These are phyloP conservation scores for Notocelia uddmanniana DNA, from an alignment of 2,888 invertebrate genomes.

Conservation along the genomic window DNA sequence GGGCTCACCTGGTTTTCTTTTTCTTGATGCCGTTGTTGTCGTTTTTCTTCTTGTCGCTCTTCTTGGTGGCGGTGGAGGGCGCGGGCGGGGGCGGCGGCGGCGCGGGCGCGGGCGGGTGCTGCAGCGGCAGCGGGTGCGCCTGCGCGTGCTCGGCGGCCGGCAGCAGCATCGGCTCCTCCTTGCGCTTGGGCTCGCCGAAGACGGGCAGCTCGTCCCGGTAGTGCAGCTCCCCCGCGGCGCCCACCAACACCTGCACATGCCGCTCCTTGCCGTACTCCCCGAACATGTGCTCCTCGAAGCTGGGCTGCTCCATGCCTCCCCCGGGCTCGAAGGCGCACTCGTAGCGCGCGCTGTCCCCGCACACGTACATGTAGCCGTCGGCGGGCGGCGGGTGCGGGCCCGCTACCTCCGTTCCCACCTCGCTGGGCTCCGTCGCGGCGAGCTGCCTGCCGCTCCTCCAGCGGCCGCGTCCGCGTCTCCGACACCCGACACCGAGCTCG, in stretches of 20 bases:
- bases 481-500: constrained; percentile 59
- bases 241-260: constrained; percentile 80
- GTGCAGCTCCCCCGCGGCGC: constrained; percentile 81
- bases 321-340: constrained; percentile 77
- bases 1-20: constrained; percentile 93
- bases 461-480: constrained; percentile 57
- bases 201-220: constrained; percentile 80
- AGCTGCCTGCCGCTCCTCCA: constrained; percentile 60
- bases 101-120: constrained; percentile 55
- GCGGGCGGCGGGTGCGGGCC: constrained; percentile 79
- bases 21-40: constrained; percentile 96
- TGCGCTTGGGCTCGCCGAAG: constrained; percentile 72
- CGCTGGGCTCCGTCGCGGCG: constrained; percentile 80
- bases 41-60: constrained; percentile 92
- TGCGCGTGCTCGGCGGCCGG: constrained; percentile 69
- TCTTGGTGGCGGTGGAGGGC: constrained; percentile 84
- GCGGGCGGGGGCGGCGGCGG: constrained; percentile 63
- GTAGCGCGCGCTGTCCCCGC: constrained; percentile 76
- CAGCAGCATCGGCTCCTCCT: constrained; percentile 77
- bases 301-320: constrained; percentile 87
- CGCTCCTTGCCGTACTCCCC: constrained; percentile 89
- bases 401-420: constrained; percentile 80
- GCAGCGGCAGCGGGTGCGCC: constrained; percentile 58
- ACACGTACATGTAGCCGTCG: constrained; percentile 83
- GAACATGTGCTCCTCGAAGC: constrained; percentile 93